phyloP scores from a whole-genome alignment of 2,797 vertebrate genomes.

The Bradypodion pumilum region DNA sequence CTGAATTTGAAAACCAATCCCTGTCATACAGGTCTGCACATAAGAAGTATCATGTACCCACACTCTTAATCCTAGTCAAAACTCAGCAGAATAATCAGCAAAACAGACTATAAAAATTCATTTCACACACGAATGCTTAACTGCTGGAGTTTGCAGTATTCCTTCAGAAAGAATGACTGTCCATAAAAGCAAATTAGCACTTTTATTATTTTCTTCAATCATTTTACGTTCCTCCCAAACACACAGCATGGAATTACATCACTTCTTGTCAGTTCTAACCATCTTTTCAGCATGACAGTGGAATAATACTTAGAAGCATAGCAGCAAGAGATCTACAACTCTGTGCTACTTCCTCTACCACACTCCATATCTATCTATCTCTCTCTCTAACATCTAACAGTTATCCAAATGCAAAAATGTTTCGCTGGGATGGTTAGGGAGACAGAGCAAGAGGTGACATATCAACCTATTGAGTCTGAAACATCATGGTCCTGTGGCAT shows the following conservation, averaged over 20 bases:
- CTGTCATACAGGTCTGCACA: neutral
- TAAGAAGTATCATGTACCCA: neutral
- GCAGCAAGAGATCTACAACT: neutral
- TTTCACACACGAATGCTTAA: constrained; percentile 22
- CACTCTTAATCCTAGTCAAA: neutral
- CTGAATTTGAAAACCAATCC: neutral
- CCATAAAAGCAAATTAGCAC: neutral
- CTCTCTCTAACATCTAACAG: too few species aligned
- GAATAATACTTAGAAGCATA: neutral
- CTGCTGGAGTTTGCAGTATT: constrained; percentile 14
- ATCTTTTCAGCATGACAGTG: neutral
- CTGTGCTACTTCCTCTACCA: neutral
- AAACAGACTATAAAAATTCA: constrained; percentile 29
- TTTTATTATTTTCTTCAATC: constrained; percentile 16
- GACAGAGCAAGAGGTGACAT: neutral
- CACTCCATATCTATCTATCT: too few species aligned
- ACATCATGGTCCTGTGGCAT: neutral
- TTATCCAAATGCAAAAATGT: neutral
- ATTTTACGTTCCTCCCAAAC: constrained; percentile 9
- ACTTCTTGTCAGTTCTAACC: neutral
- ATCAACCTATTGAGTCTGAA: too few species aligned
- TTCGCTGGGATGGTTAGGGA: too few species aligned
- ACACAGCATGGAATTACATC: neutral
- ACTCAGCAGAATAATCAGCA: constrained; percentile 3
- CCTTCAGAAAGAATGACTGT: constrained; percentile 10